These are phyloP conservation scores for Pagrus major DNA, from an alignment of 2,113 vertebrate species.

Conservation along the genomic window DNA sequence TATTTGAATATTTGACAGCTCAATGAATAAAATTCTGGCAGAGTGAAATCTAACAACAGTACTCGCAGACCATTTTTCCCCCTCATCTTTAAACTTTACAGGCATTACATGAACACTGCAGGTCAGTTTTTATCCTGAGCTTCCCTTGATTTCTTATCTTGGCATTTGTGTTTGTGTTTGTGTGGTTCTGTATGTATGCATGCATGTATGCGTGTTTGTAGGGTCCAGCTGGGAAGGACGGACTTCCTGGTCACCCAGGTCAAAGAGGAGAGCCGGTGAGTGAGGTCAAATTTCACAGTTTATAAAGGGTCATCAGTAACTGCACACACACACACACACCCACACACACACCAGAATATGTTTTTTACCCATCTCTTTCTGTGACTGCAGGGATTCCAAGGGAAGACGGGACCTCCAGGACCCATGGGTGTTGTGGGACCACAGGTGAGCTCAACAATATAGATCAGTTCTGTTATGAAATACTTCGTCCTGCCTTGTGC, in stretches of 20 bases:
- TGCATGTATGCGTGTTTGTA: constrained; percentile 61
- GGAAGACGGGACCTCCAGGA: constrained; percentile 96
- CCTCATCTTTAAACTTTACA: background rate
- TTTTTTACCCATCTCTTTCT: constrained; percentile 7
- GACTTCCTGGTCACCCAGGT: constrained; percentile 96
- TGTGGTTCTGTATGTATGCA: background rate
- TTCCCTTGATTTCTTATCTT: background rate
- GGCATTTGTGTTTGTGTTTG: constrained; percentile 12
- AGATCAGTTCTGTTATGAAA: background rate
- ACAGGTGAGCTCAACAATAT: constrained; percentile 86
- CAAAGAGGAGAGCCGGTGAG: constrained; percentile 98
- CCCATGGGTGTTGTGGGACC: constrained; percentile 95
- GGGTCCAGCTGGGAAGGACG: constrained; percentile 96
- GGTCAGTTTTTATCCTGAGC: background rate
- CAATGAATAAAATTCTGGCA: background rate
- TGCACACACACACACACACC: constrained; percentile 1
- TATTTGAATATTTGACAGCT: background rate
- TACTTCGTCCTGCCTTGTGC: background rate
- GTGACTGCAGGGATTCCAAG: constrained; percentile 94
- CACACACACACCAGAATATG: background rate
- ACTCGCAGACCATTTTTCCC: background rate
- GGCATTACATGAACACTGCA: background rate
- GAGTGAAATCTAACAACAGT: background rate
- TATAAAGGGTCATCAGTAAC: background rate
- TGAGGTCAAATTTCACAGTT: constrained; percentile 37